Evolutionary conservation across 2,797 vertebrate species (phyloP), one percentile per base, ranked within the genome.

Genomic region (Phrynocephalus guinanensis): DNA sequence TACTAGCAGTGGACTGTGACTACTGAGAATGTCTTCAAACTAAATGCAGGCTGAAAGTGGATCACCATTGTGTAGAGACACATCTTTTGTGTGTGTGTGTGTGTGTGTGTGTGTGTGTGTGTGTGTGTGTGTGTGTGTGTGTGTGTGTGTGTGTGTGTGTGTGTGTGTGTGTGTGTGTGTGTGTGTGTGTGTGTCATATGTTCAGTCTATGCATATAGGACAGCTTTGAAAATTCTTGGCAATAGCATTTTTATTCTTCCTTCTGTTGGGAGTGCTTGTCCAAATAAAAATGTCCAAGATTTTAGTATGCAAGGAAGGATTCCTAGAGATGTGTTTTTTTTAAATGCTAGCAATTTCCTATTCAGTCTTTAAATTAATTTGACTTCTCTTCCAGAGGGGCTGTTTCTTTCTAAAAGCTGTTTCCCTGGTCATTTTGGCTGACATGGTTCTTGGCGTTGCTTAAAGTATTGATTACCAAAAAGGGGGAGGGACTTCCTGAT

Each of bases 381-480:
- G 93, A 67, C 79, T 90, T 71, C 56, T 91, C 8, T 76, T 81
- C 80, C 79, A 8, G 75, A 91, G 78, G 85, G 52, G 13, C 38
- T 60, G 50, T n/a, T 48, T 63, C 2, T 9, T 26, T 3, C 79
- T 79, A 80, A 79, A 48, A 26, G 75, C 76, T 1, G 83, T 95
- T 95, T 93, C 88, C 83, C 82, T 89, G 87, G 89, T 92, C 91
- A 89, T 94, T 95, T 95, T 95, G 94, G 93, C 92, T 94, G 94
- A 93, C 79, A 88, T 86, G 85, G 93, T 93, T 96, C 94, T 95
- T 95, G 94, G 93, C 93, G 93, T 93, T 94, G 89, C 93, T 96
- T 95, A 93, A 96, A 95, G 95, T 95, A 97, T 96, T 95, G 96
- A 97, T 96, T 94, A 89, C 90, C 60, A 94, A 85, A 87, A 84